Base-by-base conservation (phyloP, 2,888 invertebrate species). In the Brachyopa scutellaris region DNA sequence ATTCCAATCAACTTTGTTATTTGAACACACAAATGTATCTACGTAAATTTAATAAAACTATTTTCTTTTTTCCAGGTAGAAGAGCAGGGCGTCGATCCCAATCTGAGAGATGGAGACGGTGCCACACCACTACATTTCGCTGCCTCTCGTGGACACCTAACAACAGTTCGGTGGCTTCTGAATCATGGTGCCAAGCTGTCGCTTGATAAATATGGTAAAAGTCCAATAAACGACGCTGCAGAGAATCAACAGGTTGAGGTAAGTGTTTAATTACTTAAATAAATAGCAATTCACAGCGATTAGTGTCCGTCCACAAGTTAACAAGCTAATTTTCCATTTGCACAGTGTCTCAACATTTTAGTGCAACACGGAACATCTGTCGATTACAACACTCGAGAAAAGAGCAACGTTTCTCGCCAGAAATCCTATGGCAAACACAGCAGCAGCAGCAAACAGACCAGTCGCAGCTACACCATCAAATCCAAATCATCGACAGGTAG, bases 191-290 rank as follows among this genome's bases (percentile, higher is more conserved):
- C 96, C 21, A 92, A 94, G 84, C 92, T 97, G 17, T 94, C 95
- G 11, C 91, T 96, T 83, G 97, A 97, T 90, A 94, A 96, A 87
- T 95, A 95, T 86, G 97, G 97, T 73, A 97, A 97, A 90, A 96
- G 96, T 87, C 97, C 97, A 2, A 95, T 97, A 85, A 97, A 97
- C 88, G 97, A 97, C 89, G 97, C 97, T 0, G 97, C 97, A 6
- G 97, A 97, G 88, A 96, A 97, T 88, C 96, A 97, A 88, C 96
- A 97, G 88, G 93, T 95, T 85, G 96, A 97, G 93, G 97, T 96
- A 89, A 84, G 86, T 85, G 5, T 36, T 49, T 42, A 64, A 64
- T 64, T 64, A 49, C 6, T n/a, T n/a, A 26, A 3, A 6, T 13
- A 23, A 7, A 33, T 33, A 19, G n/a, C 9, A 29, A 6, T 26